Percentiles rank a stretch among this genome's conserved stretches.
phyloP scores from a whole-genome alignment of 1,140 invertebrate species.

The Coelopa frigida region DNA sequence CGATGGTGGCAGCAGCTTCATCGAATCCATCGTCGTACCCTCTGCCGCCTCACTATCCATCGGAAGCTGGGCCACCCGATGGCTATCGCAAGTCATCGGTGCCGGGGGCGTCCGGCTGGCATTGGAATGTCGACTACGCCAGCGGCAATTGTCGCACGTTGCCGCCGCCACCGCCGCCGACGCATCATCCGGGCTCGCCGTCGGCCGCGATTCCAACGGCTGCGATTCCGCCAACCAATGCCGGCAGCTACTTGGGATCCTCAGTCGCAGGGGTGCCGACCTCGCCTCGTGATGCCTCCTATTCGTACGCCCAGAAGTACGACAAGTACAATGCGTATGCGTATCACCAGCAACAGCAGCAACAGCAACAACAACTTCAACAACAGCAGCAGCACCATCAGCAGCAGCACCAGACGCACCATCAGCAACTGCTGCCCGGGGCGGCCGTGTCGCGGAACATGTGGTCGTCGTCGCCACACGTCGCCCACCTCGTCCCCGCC shows the following conservation, averaged over 20 bases:
- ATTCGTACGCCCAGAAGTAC: conserved; percentile 23
- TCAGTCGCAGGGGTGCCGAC: background rate
- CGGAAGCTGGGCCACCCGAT: background rate
- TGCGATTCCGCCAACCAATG: conserved; percentile 6
- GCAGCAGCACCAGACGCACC: no score
- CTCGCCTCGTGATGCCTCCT: conserved; percentile 2
- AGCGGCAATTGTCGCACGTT: conserved; percentile 22
- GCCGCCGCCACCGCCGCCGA: conserved; percentile 5
- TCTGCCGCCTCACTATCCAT: background rate
- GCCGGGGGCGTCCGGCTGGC: conserved; percentile 23
- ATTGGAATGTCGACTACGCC: conserved; percentile 29
- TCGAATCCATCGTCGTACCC: background rate
- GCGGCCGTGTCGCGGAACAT: no score
- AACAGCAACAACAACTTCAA: background rate
- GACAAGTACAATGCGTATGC: conserved; percentile 24
- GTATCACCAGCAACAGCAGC: conserved; percentile 13
- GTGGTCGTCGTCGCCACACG: background rate
- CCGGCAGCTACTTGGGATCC: conserved; percentile 6
- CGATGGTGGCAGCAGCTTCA: background rate
- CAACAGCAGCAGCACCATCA: no score
- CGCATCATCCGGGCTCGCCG: conserved; percentile 2
- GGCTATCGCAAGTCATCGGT: background rate
- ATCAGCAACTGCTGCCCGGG: no score
- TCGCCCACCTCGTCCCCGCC: background rate
- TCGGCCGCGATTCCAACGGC: conserved; percentile 17